A percentile compares a stretch with the other conserved stretches of the same genome.
phyloP scores from a whole-genome alignment of 2,113 vertebrate species.

The Sturnus vulgaris region DNA sequence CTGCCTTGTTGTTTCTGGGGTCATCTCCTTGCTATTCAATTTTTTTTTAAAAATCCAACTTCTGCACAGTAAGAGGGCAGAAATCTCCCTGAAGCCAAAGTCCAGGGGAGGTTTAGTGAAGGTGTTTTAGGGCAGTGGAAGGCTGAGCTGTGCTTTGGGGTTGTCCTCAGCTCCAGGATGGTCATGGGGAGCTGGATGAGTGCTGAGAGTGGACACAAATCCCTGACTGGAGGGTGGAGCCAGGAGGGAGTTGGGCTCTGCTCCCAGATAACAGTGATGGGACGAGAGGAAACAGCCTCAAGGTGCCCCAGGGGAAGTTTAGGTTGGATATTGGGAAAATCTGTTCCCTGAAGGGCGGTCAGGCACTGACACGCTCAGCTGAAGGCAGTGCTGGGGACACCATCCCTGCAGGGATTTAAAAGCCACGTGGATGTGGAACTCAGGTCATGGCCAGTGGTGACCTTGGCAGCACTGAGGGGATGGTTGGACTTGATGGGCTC shows the following conservation, averaged over 20 bases:
- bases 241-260: not conserved
- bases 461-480: not conserved
- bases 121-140: not conserved
- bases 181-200: accelerated
- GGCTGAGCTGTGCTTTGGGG: not conserved
- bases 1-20: not conserved
- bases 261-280: not conserved
- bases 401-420: not conserved
- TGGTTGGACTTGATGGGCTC: not conserved
- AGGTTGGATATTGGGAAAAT: not conserved
- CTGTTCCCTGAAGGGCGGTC: not conserved
- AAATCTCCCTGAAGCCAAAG: not conserved
- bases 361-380: not conserved
- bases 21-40: not conserved
- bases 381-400: not conserved
- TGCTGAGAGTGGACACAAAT: not conserved
- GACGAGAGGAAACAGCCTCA: not conserved
- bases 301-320: not conserved
- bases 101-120: not conserved
- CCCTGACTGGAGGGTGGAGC: not conserved
- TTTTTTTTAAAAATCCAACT: not conserved
- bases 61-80: accelerated
- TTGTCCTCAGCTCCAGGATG: not conserved
- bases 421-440: not conserved
- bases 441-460: accelerated